Conservation (phyloP, 2,888 invertebrate species). For the Pachydiplax longipennis region DNA sequence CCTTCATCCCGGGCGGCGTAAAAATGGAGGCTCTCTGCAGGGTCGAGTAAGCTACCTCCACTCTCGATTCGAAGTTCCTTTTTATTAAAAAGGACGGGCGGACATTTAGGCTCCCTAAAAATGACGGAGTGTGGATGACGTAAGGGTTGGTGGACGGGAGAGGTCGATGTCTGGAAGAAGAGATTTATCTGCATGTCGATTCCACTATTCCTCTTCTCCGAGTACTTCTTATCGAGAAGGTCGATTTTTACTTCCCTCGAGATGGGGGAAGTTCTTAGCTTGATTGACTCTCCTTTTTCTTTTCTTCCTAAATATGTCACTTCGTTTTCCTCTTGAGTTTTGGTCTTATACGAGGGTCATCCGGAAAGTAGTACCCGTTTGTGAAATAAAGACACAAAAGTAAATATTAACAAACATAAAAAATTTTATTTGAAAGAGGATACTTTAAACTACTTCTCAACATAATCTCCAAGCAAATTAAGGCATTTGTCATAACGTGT, state of each 20-base stretch:
- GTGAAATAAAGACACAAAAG: too few relatives aligned
- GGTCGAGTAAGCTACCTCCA: background rate
- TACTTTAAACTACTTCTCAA: too few relatives aligned
- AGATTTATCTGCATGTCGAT: constrained; percentile 12
- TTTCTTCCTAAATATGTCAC: background rate
- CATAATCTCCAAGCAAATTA: too few relatives aligned
- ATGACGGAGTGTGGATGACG: constrained; percentile 2
- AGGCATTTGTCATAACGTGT: too few relatives aligned
- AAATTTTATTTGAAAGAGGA: too few relatives aligned
- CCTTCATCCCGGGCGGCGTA: background rate
- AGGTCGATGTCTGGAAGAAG: background rate
- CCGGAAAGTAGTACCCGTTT: too few relatives aligned
- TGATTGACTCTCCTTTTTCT: constrained; percentile 19
- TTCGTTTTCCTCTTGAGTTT: background rate
- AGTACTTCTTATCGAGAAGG: background rate
- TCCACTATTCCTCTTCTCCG: background rate
- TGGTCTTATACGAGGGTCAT: background rate
- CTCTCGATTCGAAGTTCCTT: background rate
- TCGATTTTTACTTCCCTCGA: background rate
- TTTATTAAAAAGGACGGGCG: constrained; percentile 1
- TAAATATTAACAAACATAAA: too few relatives aligned
- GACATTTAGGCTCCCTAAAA: background rate
- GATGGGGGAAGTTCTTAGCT: background rate
- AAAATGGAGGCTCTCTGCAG: constrained; percentile 7
- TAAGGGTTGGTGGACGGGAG: background rate